Conservation (phyloP, 2,797 vertebrate species). For the Clamator glandarius region DNA sequence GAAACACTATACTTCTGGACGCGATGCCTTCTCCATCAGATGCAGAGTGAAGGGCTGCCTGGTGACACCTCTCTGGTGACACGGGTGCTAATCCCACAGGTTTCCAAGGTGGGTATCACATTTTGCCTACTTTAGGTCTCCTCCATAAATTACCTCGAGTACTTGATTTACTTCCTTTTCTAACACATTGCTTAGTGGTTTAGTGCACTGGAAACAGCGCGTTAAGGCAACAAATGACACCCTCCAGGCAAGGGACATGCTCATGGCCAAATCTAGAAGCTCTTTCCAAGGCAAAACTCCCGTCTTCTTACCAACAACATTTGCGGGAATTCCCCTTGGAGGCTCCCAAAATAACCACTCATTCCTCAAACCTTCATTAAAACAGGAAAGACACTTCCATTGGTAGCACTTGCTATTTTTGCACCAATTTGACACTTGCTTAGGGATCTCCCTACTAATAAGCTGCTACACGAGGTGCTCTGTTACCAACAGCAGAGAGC, state of each 20-base stretch:
- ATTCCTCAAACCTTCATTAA: neutral
- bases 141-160: slow-evolving; percentile 5
- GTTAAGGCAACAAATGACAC: neutral
- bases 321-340: fast-evolving
- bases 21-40: neutral
- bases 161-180: slow-evolving; percentile 9
- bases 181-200: neutral
- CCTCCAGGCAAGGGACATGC: neutral
- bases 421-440: neutral
- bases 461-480: neutral
- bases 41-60: neutral
- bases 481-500: neutral
- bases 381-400: neutral
- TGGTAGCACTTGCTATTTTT: neutral
- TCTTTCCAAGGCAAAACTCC: neutral
- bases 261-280: neutral
- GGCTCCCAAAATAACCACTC: neutral
- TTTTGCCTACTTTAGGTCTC: slow-evolving; percentile 56
- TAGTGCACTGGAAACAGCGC: slow-evolving; percentile 8
- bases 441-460: neutral
- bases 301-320: neutral
- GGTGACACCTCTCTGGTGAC: slow-evolving; percentile 8
- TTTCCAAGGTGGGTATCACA: slow-evolving; percentile 41
- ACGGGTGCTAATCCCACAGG: slow-evolving; percentile 10
- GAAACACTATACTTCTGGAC: neutral